phyloP scores from a whole-genome alignment of 2,888 invertebrate genomes.

The Acanthosepion esculentum region DNA sequence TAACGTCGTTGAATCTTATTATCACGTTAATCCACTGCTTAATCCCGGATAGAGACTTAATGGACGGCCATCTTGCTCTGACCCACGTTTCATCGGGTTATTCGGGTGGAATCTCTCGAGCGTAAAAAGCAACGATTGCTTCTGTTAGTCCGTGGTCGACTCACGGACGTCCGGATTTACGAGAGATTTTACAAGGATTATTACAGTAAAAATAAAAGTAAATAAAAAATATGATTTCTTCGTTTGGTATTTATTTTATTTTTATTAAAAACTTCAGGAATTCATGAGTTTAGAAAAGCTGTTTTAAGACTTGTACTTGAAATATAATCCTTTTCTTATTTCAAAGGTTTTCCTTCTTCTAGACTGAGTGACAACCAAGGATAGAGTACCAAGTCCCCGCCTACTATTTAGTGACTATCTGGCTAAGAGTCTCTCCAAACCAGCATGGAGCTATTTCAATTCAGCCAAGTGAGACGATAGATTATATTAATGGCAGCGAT shows the following conservation, averaged over 20 bases:
- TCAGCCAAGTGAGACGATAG: no score
- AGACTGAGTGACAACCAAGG: no score
- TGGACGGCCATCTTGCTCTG: constrained; percentile 18
- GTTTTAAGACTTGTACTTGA: neutral
- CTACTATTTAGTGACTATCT: no score
- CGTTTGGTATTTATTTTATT: neutral
- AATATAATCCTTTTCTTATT: no score
- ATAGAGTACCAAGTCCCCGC: no score
- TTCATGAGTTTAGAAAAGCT: neutral
- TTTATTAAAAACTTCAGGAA: neutral
- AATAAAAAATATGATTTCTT: neutral
- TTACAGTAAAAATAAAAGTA: neutral
- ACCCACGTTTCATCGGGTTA: neutral
- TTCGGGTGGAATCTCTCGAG: neutral
- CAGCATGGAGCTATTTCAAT: no score
- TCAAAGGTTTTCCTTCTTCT: no score
- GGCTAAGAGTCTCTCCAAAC: no score
- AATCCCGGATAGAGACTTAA: constrained; percentile 33
- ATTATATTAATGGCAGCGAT: no score
- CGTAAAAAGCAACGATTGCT: neutral
- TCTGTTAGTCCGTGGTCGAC: neutral
- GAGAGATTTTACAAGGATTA: neutral
- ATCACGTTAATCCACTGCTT: neutral
- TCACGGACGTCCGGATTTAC: neutral
- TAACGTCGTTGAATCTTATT: constrained; percentile 18